These are phyloP conservation scores for Drosophila parabipectinata DNA, from an alignment of 1,140 invertebrate species.

Conservation along the genomic window DNA sequence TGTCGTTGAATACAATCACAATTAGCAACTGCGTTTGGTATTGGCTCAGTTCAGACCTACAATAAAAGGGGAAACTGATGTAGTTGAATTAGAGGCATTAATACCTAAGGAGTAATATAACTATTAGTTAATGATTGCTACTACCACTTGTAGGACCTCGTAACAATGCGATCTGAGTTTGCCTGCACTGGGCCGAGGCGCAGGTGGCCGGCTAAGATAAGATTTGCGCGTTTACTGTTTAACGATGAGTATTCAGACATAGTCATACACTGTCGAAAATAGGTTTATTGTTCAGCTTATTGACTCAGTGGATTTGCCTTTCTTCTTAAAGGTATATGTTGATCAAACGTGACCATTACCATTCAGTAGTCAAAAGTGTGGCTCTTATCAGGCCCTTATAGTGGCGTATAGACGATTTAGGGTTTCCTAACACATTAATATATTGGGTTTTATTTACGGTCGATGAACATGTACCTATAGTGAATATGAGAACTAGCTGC, in stretches of 20 bases:
- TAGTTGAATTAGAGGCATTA: too few relatives aligned
- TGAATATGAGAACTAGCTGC: not conserved
- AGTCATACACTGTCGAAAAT: conserved; percentile 1
- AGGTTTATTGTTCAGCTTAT: not conserved
- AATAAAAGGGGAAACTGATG: conserved; percentile 6
- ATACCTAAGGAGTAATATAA: too few relatives aligned
- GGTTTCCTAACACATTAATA: not conserved
- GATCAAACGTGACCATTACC: not conserved
- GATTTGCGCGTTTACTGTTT: conserved; percentile 52
- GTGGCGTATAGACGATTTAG: not conserved
- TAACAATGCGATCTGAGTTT: conserved; percentile 41
- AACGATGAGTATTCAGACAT: conserved; percentile 26
- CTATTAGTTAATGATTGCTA: too few relatives aligned
- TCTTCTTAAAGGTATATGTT: too few relatives aligned
- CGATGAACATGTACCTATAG: too few relatives aligned
- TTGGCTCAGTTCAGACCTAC: conserved; percentile 22
- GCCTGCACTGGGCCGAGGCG: conserved; percentile 54
- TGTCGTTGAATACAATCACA: not conserved
- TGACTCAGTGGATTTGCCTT: too few relatives aligned
- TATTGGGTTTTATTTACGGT: too few relatives aligned
- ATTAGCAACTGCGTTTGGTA: conserved; percentile 38
- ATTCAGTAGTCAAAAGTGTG: not conserved
- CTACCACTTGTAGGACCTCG: conserved; percentile 10
- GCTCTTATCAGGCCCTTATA: not conserved
- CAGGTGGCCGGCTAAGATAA: conserved; percentile 66